phyloP scores from a whole-genome alignment of 2,797 vertebrate species.

The Xenops minutus region DNA sequence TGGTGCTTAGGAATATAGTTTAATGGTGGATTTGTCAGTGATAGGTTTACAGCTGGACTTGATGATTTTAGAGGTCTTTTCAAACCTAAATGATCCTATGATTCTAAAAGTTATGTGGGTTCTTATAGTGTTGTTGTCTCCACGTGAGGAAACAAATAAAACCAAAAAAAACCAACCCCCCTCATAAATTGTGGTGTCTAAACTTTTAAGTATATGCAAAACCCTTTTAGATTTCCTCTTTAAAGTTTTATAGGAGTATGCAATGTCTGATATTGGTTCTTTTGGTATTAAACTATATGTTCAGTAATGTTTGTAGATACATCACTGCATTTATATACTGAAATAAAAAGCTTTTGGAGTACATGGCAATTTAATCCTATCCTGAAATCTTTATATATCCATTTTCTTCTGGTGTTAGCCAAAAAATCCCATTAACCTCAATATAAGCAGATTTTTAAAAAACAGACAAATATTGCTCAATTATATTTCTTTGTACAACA shows the following conservation, averaged over 20 bases:
- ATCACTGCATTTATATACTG: not conserved
- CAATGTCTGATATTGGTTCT: not conserved
- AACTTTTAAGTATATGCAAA: not conserved
- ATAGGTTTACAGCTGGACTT: not conserved
- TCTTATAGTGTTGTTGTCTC: not conserved
- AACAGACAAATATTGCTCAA: not conserved
- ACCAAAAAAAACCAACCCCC: rapidly evolving
- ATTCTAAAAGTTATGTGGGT: not conserved
- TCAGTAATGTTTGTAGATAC: not conserved
- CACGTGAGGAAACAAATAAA: not conserved
- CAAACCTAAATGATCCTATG: not conserved
- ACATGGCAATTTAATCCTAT: not conserved
- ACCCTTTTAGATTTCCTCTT: not conserved
- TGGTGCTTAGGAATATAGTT: not conserved
- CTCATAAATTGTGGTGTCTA: not conserved
- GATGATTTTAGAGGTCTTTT: not conserved
- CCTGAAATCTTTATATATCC: not conserved
- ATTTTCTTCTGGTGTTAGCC: not conserved
- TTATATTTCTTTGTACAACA: not conserved
- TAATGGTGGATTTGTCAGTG: not conserved
- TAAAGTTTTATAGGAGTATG: not conserved
- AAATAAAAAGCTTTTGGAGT: not conserved
- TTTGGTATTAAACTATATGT: not conserved
- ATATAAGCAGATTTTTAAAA: not conserved
- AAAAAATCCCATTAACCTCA: not conserved